phyloP scores from a whole-genome alignment of 2,888 invertebrate species.

The Stenotaenia linearis region DNA sequence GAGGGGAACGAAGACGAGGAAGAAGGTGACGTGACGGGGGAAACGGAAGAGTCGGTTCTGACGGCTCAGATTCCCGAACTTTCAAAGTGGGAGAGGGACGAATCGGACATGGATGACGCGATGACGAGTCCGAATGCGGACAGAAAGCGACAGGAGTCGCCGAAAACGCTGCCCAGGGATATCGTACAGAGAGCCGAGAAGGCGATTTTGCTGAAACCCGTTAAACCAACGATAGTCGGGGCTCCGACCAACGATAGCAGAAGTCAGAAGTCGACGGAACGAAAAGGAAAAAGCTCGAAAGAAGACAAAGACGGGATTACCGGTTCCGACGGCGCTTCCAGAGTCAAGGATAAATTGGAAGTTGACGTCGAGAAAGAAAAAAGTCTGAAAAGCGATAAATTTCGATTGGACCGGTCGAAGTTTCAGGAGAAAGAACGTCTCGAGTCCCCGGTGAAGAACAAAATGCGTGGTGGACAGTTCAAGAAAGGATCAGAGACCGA shows the following conservation, averaged over 20 bases:
- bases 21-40: slow-evolving; percentile 42
- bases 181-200: slow-evolving; percentile 86
- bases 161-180: slow-evolving; percentile 71
- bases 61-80: slow-evolving; percentile 58
- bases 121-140: slow-evolving; percentile 31
- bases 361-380: slow-evolving; percentile 40
- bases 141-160: slow-evolving; percentile 50
- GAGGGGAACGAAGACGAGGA: slow-evolving; percentile 44
- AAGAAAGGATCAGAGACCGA: too few relatives aligned
- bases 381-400: slow-evolving; percentile 29
- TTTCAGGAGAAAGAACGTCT: slow-evolving; percentile 37
- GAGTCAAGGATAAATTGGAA: slow-evolving; percentile 37
- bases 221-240: slow-evolving; percentile 61
- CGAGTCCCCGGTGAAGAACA: too few relatives aligned
- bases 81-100: slow-evolving; percentile 84
- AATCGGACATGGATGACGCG: slow-evolving; percentile 42
- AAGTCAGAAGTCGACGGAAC: slow-evolving; percentile 45
- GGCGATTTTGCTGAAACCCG: slow-evolving; percentile 82
- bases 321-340: slow-evolving; percentile 33
- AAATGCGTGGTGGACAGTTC: too few relatives aligned
- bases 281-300: slow-evolving; percentile 42
- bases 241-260: slow-evolving; percentile 39
- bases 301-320: slow-evolving; percentile 34
- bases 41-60: slow-evolving; percentile 36
- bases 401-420: slow-evolving; percentile 37